Conservation (phyloP, 2,888 invertebrate genomes). For the Lasioglossum figueresi region DNA sequence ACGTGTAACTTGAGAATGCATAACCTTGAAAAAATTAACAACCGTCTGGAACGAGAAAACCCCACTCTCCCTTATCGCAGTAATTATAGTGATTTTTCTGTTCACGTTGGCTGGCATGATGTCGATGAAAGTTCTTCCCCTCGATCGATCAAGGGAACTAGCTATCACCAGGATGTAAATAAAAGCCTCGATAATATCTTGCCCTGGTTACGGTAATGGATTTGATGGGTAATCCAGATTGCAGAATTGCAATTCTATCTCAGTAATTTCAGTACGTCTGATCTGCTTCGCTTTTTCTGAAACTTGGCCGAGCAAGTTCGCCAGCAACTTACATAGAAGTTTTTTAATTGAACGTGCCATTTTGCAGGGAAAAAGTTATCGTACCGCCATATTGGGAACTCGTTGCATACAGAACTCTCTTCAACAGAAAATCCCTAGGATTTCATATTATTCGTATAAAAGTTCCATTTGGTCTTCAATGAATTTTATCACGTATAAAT, state of each 20-base stretch:
- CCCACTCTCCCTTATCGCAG: background rate
- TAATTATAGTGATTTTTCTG: conserved; percentile 1
- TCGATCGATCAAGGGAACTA: background rate
- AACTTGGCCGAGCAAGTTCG: background rate
- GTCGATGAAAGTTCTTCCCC: background rate
- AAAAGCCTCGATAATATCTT: background rate
- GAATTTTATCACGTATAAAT: background rate
- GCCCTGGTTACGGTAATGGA: background rate
- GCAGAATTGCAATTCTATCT: background rate
- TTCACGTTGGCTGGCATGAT: background rate
- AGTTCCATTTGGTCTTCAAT: background rate
- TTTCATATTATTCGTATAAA: background rate
- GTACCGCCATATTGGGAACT: background rate
- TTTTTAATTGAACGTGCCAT: background rate
- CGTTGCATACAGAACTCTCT: background rate
- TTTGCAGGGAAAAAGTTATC: background rate
- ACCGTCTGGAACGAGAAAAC: background rate
- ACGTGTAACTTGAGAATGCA: background rate
- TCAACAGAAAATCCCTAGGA: background rate
- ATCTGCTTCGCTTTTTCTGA: background rate
- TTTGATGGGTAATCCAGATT: background rate
- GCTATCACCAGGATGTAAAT: background rate
- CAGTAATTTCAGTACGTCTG: background rate
- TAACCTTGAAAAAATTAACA: background rate
- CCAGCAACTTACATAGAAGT: background rate